A percentile compares a stretch with the other conserved stretches of the same genome.
These are phyloP conservation scores for Elachura formosa DNA, from an alignment of 2,113 vertebrate species.

Conservation along the genomic window DNA sequence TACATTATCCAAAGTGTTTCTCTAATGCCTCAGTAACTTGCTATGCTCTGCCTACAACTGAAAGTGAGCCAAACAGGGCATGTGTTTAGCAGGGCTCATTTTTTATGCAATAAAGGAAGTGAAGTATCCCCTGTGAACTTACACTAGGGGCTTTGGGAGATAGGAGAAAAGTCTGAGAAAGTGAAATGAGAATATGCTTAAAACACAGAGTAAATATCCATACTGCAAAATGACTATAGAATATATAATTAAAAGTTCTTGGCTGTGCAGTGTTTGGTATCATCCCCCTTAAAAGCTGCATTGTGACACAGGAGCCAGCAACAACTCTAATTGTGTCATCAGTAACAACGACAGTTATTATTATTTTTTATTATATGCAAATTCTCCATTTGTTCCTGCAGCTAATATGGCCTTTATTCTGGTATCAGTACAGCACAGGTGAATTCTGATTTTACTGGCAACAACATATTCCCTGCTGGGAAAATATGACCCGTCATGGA, in stretches of 20 bases:
- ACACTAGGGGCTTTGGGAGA: not conserved
- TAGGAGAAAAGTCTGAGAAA: not conserved
- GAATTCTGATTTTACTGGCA: slow-evolving; percentile 25
- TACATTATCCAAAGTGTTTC: not conserved
- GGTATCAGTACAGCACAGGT: not conserved
- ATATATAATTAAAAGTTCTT: not conserved
- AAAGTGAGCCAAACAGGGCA: not conserved
- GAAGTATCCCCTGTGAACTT: not conserved
- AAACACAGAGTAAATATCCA: not conserved
- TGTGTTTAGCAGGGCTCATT: not conserved
- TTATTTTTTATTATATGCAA: slow-evolving; percentile 1
- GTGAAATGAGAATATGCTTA: not conserved
- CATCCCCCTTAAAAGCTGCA: not conserved
- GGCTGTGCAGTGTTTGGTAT: not conserved
- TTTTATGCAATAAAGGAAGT: not conserved
- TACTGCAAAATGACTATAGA: not conserved
- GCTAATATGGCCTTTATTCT: not conserved
- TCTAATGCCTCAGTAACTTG: not conserved
- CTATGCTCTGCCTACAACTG: not conserved
- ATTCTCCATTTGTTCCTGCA: slow-evolving; percentile 5
- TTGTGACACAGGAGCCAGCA: not conserved
- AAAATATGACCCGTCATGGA: slow-evolving; percentile 28
- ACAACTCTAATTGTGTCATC: not conserved
- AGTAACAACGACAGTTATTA: not conserved
- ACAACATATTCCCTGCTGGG: not conserved